Evolutionary conservation across 2,888 invertebrate genomes (phyloP).

Genomic region (Germaria angustata): DNA sequence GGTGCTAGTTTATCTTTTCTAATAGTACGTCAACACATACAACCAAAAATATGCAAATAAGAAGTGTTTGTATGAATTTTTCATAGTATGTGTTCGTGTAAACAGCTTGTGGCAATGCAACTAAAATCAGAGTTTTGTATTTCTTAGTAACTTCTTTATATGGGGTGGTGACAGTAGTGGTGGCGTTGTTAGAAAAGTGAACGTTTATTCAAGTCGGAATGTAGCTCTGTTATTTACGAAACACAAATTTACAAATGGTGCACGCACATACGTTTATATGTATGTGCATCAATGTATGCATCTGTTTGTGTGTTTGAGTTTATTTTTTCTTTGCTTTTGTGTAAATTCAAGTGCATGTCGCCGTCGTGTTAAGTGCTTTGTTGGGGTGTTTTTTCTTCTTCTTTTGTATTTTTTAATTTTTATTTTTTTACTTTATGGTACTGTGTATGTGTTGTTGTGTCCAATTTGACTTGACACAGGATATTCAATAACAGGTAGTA

Average conservation of each 20-base stretch:
- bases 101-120: conserved; percentile 23
- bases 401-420: not conserved
- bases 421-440: not conserved
- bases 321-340: conserved; percentile 70
- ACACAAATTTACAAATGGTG: not conserved
- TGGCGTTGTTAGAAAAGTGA: conserved; percentile 29
- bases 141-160: conserved; percentile 16
- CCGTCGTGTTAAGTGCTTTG: conserved; percentile 77
- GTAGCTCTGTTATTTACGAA: conserved; percentile 16
- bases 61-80: not conserved
- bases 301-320: not conserved
- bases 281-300: not conserved
- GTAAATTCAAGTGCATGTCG: conserved; percentile 78
- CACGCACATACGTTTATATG: too few species aligned
- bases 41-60: not conserved
- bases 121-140: conserved; percentile 6
- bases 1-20: not conserved
- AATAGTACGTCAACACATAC: conserved; percentile 6
- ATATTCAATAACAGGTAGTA: conserved; percentile 60
- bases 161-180: not conserved
- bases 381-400: conserved; percentile 59
- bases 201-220: not conserved
- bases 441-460: conserved; percentile 49
- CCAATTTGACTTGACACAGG: conserved; percentile 68
- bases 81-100: not conserved